Evolutionary conservation across 2,797 vertebrate species (phyloP), one percentile per base, ranked within the genome.

Genomic region (Capromys pilorides): DNA sequence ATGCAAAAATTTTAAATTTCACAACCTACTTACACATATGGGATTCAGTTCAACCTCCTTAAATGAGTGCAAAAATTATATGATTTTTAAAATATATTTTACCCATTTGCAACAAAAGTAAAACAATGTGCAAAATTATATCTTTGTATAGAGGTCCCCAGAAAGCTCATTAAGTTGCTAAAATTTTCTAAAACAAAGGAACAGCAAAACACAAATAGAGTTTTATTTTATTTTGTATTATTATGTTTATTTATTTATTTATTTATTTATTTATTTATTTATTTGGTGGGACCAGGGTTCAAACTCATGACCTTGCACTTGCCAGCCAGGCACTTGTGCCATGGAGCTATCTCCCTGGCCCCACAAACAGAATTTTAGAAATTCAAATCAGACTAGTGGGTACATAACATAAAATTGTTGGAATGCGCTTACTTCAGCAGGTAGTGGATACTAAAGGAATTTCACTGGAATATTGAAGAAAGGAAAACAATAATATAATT

Each of bases 1-100:
- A 78, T 89, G 66, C 71, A 88, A 95, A 91, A 77, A 77, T 49
- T 82, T 67, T 51, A 96, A 96, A 91, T 87, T 94, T 41, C 5
- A 33, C 61, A 81, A 54, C 64, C n/a, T 86, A 66, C 86, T 95
- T 90, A 86, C 61, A 90, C 77, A 73, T 45, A 49, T 0, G 8
- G 24, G 31, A 87, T 96, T 84, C 59, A 92, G 54, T 62, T 88
- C 31, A 51, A 36, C 67, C 54, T 79, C 16, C 45, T 89, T 83
- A 69, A 85, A 88, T 9, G 80, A 81, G 9, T 85, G 6, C 21
- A 86, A 28, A 86, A 82, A 90, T 66, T 41, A 87, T 4, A 19
- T 87, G 24, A 18, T 51, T 81, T 31, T 90, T 71, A n/a, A n/a
- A n/a, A n/a, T 79, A 75, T 79, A 81, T 0, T 73, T 24, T 18